These are phyloP conservation scores for Scolanthus callimorphus DNA, from an alignment of 92 coral and sea anemone genomes.

Conservation along the genomic window DNA sequence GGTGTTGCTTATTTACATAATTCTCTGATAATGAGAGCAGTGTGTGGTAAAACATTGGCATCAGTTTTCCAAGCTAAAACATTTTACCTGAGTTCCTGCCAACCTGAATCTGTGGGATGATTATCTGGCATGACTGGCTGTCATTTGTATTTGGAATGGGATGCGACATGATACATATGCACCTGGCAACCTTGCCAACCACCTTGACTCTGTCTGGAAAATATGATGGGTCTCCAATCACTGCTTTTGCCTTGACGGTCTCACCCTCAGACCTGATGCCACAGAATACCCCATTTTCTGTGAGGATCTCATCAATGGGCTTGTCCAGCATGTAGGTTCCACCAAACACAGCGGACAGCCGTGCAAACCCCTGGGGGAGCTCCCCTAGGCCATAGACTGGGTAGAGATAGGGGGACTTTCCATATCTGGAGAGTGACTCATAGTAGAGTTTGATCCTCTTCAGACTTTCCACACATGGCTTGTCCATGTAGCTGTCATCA, in stretches of 20 bases:
- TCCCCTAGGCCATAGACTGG: constrained; percentile 94
- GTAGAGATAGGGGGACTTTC: constrained; percentile 76
- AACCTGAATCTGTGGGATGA: constrained; percentile 94
- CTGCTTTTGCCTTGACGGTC: constrained; percentile 68
- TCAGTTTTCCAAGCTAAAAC: no score
- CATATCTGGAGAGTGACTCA: constrained; percentile 68
- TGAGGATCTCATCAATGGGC: constrained; percentile 53
- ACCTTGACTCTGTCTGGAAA: constrained; percentile 65
- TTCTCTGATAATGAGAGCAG: no score
- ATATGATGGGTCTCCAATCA: constrained; percentile 91
- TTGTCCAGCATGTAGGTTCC: constrained; percentile 88
- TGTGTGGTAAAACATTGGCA: no score
- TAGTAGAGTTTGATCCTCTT: constrained; percentile 74
- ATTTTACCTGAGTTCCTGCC: constrained; percentile 83
- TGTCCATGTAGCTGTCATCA: constrained; percentile 66
- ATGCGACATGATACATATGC: constrained; percentile 84
- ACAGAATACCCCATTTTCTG: constrained; percentile 60
- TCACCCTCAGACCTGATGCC: constrained; percentile 76
- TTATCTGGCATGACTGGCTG: constrained; percentile 79
- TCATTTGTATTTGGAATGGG: constrained; percentile 77
- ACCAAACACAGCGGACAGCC: constrained; percentile 86
- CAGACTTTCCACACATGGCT: constrained; percentile 78
- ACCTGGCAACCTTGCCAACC: constrained; percentile 83
- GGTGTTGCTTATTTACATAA: no score
- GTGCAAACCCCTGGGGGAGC: constrained; percentile 88